Conservation (phyloP, 2,113 vertebrate genomes). For the Ahaetulla prasina region DNA sequence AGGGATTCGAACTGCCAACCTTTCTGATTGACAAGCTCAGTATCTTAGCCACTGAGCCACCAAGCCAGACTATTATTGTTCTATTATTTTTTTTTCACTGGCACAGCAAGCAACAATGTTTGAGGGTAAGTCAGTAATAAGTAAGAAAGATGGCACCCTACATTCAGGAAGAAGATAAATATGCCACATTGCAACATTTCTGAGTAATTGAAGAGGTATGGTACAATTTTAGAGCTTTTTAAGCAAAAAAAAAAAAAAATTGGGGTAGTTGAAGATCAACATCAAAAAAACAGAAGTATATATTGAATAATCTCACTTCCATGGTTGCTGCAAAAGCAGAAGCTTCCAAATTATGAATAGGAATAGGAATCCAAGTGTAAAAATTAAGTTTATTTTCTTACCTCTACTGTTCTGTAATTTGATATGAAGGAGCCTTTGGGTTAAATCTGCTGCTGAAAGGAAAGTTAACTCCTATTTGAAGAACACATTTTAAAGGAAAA, state of each 20-base stretch:
- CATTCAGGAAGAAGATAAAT: neutral
- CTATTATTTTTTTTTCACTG: neutral
- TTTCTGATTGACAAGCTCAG: too few species aligned
- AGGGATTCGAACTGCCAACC: too few species aligned
- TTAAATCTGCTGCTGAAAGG: conserved; percentile 43
- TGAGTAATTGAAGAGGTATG: neutral
- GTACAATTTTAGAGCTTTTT: neutral
- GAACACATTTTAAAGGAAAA: conserved; percentile 47
- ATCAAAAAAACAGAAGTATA: too few species aligned
- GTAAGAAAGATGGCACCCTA: neutral
- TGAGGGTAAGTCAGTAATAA: neutral
- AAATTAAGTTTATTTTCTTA: neutral
- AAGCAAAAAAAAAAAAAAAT: neutral
- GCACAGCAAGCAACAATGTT: neutral
- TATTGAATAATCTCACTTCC: neutral
- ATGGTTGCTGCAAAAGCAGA: neutral
- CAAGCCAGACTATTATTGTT: too few species aligned
- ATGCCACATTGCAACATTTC: neutral
- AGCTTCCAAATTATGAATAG: neutral
- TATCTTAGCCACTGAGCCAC: too few species aligned
- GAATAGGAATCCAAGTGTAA: neutral
- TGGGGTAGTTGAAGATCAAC: neutral
- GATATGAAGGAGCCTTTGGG: conserved; percentile 40
- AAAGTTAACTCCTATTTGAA: conserved; percentile 22
- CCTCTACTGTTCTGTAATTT: neutral